These are phyloP conservation scores for Parazoanthus swiftii DNA, from an alignment of 92 coral and sea anemone genomes.

Conservation along the genomic window DNA sequence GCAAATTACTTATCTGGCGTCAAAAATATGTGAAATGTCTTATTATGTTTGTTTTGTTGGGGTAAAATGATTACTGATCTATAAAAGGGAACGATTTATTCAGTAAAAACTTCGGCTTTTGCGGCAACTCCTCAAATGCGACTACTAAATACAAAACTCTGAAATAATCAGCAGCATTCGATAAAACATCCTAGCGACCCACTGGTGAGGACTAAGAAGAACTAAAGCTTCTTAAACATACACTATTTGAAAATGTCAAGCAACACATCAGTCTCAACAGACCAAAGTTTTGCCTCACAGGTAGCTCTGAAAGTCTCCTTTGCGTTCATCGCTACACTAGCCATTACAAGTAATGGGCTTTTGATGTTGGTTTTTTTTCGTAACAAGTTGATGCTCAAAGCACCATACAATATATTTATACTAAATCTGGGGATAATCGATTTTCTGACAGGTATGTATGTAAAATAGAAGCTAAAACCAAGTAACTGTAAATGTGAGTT, in stretches of 20 bases:
- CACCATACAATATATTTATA: constrained; percentile 15
- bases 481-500: background rate
- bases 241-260: background rate
- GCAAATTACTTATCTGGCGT: background rate
- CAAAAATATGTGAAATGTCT: no score
- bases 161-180: background rate
- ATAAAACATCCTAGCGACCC: background rate
- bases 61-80: background rate
- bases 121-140: background rate
- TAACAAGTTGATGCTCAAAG: constrained; percentile 30
- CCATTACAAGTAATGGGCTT: constrained; percentile 14
- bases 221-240: background rate
- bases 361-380: constrained; percentile 9
- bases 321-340: background rate
- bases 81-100: background rate
- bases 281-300: background rate
- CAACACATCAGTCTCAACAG: background rate
- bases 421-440: constrained; percentile 35
- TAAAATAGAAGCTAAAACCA: no score
- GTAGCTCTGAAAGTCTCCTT: constrained; percentile 5
- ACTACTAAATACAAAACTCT: background rate
- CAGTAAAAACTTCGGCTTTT: background rate
- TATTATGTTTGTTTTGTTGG: background rate
- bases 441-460: constrained; percentile 16
- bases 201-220: background rate